Evolutionary conservation across 2,888 invertebrate species (phyloP), one percentile per base, ranked within the genome.

Genomic region (Philereme vetulata): DNA sequence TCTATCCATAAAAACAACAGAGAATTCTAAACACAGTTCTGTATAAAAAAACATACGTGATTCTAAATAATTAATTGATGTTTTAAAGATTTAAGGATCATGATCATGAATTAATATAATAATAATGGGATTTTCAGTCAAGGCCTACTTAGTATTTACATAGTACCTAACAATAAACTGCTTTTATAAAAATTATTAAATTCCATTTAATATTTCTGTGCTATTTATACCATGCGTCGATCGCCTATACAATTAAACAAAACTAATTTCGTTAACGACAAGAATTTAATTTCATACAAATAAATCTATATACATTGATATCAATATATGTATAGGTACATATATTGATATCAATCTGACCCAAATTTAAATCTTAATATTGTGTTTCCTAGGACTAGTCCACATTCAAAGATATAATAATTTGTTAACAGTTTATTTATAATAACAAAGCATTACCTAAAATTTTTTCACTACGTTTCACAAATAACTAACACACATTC

Each of bases 391-490:
- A 51, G 36, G 45, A 62, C 62, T 66, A 61, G 45, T 56, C 55
- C 50, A 65, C 55, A 68, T 61, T 64, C 58, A 68, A 56, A 61
- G 60, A 63, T 61, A 51, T 10, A 42, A 21, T 56, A 56, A 51
- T 66, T 60, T 61, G 46, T 44, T 79, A 72, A 76, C 77, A 77
- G 76, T 85, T 84, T 82, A 84, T 85, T 87, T 80, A 76, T 83
- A 85, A 79, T 81, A 86, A 88, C 85, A 85, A 86, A 85, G 82
- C 81, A 82, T 83, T 78, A 84, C 80, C 84, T 85, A 82, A 76
- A 54, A 79, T 76, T 75, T 73, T 75, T 72, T 71, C 67, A 77
- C 71, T 74, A 76, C 73, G 78, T 75, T 72, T 71, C 67, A 77
- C 71, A 75, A 76, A 74, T 67, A 68, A 73, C 70, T 74, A 74